A percentile compares a stretch with the other conserved stretches of the same genome.
These are phyloP conservation scores for Eucera pruinosa DNA, from an alignment of 2,888 invertebrate species.

Conservation along the genomic window DNA sequence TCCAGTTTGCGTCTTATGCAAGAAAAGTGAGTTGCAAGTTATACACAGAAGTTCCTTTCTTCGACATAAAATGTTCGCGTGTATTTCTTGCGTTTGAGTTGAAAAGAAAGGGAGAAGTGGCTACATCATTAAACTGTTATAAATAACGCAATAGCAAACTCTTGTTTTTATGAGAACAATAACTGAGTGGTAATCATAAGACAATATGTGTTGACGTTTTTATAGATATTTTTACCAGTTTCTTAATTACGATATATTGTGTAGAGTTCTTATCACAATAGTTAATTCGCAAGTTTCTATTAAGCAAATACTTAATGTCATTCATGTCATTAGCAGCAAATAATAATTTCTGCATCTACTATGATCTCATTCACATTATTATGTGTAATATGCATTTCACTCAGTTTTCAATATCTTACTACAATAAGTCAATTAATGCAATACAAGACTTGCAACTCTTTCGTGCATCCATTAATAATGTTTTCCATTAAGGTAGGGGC, in stretches of 20 bases:
- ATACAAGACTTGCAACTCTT: too few species aligned
- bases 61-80: background rate
- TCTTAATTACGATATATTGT: background rate
- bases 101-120: background rate
- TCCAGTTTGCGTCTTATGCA: background rate
- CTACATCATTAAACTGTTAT: too few species aligned
- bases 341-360: background rate
- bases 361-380: background rate
- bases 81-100: background rate
- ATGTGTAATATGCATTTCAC: background rate
- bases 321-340: background rate
- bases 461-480: background rate
- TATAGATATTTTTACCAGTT: background rate
- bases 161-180: background rate
- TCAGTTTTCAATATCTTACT: background rate
- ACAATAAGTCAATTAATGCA: background rate
- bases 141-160: too few species aligned
- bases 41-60: background rate
- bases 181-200: background rate
- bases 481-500: too few species aligned
- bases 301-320: background rate
- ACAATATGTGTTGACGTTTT: background rate
- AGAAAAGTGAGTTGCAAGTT: background rate
- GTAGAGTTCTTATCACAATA: background rate
- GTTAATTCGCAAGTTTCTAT: background rate